Conservation (phyloP, 1,140 invertebrate species). For the Zaprionus kolodkinae region DNA sequence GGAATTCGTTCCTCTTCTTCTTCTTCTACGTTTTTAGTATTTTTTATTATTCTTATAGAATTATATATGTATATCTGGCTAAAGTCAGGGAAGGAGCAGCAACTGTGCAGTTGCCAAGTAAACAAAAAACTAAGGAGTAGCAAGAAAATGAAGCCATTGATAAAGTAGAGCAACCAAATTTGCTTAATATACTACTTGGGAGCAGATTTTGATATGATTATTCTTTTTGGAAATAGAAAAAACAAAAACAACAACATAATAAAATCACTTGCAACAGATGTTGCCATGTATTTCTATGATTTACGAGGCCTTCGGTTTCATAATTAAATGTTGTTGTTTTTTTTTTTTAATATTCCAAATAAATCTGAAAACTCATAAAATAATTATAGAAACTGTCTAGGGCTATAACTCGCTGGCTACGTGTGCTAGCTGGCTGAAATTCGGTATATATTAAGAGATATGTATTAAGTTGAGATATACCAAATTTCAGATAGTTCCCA, state of each 20-base stretch:
- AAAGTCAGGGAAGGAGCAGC: constrained; percentile 11
- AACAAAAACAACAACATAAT: neutral
- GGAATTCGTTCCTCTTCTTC: constrained; percentile 26
- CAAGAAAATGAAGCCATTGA: neutral
- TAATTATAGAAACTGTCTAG: neutral
- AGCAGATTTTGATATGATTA: neutral
- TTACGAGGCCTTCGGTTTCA: neutral
- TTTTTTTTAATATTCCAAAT: neutral
- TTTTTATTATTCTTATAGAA: constrained; percentile 45
- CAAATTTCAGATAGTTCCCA: neutral
- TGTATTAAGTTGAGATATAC: neutral
- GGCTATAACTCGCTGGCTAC: neutral
- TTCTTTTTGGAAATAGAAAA: neutral
- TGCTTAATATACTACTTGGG: neutral
- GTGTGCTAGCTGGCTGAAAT: neutral
- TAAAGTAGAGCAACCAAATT: neutral
- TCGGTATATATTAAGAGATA: neutral
- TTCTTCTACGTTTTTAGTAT: constrained; percentile 51
- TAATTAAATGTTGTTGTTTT: neutral
- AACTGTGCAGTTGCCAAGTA: constrained; percentile 5
- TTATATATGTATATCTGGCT: constrained; percentile 54
- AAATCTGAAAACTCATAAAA: constrained; percentile 3
- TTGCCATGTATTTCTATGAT: neutral
- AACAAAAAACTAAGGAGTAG: neutral
- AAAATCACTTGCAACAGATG: neutral